Base-by-base conservation (phyloP, 23 tunicate species). In the Ascidia mentula region DNA sequence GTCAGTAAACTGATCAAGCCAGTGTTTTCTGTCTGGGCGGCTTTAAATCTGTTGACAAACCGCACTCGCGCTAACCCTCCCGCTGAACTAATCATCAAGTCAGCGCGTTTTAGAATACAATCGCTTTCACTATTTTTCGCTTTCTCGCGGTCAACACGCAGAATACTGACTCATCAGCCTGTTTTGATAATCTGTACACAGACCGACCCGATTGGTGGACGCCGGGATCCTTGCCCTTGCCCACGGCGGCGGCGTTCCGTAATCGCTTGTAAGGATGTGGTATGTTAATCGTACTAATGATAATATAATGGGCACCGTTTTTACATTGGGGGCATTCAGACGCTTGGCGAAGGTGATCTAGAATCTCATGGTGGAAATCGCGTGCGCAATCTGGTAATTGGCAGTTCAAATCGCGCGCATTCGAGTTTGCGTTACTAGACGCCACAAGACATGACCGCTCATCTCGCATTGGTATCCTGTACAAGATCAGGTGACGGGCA, bases 271-370 rank as follows among this genome's bases (percentile, higher is more conserved):
- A 28, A 28, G 65, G 65, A 53, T 53, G 65, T 53, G 65, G 65
- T 53, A 53, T 53, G 65, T 53, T 53, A 53, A 53, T 53, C 65
- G 65, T 9, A 28, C 65, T 53, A 53, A 53, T 53, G 65, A 53
- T 53, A 53, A 53, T 53, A n/a, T n/a, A n/a, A n/a, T n/a, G n/a
- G n/a, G n/a, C n/a, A n/a, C n/a, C n/a, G n/a, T n/a, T n/a, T n/a
- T n/a, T n/a, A n/a, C n/a, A n/a, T n/a, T n/a, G n/a, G n/a, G n/a
- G n/a, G n/a, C n/a, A n/a, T n/a, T n/a, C n/a, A n/a, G n/a, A n/a
- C n/a, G n/a, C n/a, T n/a, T n/a, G n/a, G n/a, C n/a, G n/a, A n/a
- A n/a, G n/a, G n/a, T n/a, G n/a, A n/a, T n/a, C n/a, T n/a, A n/a
- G n/a, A n/a, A n/a, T n/a, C n/a, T n/a, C n/a, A n/a, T n/a, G n/a